A percentile compares a stretch with the other conserved stretches of the same genome.
Evolutionary conservation across 92 coral and sea anemone genomes (phyloP).

Genomic region (Ricordea florida): DNA sequence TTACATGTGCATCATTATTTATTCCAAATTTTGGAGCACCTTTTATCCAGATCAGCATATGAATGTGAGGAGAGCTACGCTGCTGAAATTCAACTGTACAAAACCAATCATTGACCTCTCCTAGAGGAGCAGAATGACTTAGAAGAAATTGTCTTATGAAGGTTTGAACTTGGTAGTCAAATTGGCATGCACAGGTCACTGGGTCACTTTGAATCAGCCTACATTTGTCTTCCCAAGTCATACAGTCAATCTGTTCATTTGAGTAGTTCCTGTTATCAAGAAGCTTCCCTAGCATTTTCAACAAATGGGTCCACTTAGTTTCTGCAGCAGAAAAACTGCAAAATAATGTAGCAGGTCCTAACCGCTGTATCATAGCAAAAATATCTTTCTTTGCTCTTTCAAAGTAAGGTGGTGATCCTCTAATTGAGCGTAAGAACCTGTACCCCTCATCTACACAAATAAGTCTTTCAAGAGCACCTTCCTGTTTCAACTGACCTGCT

Average conservation of each 20-base stretch:
- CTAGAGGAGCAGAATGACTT: neutral
- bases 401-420: slow-evolving; percentile 62
- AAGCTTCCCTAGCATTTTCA: slow-evolving; percentile 50
- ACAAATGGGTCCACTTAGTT: slow-evolving; percentile 38
- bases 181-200: slow-evolving; percentile 67
- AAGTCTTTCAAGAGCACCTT: slow-evolving; percentile 54
- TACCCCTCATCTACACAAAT: slow-evolving; percentile 50
- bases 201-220: slow-evolving; percentile 57
- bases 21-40: slow-evolving; percentile 8
- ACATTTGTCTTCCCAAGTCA: slow-evolving; percentile 25
- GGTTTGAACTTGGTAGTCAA: slow-evolving; percentile 44
- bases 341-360: slow-evolving; percentile 63
- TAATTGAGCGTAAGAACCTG: slow-evolving; percentile 40
- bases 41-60: slow-evolving; percentile 4
- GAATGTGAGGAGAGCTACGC: slow-evolving; percentile 60
- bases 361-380: slow-evolving; percentile 67
- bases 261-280: slow-evolving; percentile 2
- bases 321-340: slow-evolving; percentile 61
- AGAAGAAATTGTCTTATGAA: slow-evolving; percentile 21
- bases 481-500: slow-evolving; percentile 64
- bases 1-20: neutral
- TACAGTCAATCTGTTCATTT: neutral
- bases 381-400: slow-evolving; percentile 63
- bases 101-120: slow-evolving; percentile 12
- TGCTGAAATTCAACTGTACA: slow-evolving; percentile 60